These are phyloP conservation scores for Cancer borealis DNA, from an alignment of 2,888 invertebrate species.

Conservation along the genomic window DNA sequence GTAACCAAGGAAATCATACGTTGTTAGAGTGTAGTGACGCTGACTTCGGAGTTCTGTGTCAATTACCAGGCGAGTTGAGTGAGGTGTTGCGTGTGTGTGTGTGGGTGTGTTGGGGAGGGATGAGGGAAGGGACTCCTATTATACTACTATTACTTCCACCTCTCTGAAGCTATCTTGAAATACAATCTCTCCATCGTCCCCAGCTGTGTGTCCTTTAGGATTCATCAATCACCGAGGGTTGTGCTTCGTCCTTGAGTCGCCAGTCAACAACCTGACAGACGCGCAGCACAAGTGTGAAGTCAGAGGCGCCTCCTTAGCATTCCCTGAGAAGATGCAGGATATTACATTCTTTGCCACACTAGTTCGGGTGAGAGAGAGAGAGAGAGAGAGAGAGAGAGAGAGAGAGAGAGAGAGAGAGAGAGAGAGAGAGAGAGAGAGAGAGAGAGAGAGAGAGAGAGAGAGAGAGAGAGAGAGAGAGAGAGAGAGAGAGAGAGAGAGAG, in stretches of 20 bases:
- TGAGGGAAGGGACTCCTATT: background rate
- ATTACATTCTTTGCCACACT: background rate
- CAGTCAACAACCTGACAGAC: background rate
- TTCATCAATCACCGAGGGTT: background rate
- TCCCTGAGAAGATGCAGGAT: background rate
- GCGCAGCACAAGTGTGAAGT: background rate
- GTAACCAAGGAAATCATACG: background rate
- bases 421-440: background rate
- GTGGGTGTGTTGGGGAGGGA: background rate
- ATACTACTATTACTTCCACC: conserved; percentile 4
- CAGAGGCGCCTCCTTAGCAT: background rate
- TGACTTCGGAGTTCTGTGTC: background rate
- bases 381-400: background rate
- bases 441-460: too few species aligned
- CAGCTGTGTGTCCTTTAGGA: background rate
- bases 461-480: too few species aligned
- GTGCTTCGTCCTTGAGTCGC: background rate
- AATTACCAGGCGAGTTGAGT: background rate
- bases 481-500: too few species aligned
- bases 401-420: background rate
- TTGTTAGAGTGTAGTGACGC: background rate
- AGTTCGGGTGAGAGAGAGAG: background rate
- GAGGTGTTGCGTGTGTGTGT: background rate
- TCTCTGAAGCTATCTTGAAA: background rate
- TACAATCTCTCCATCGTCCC: background rate